Conservation (phyloP, 2,113 vertebrate genomes). For the Urocynchramus pylzowi region DNA sequence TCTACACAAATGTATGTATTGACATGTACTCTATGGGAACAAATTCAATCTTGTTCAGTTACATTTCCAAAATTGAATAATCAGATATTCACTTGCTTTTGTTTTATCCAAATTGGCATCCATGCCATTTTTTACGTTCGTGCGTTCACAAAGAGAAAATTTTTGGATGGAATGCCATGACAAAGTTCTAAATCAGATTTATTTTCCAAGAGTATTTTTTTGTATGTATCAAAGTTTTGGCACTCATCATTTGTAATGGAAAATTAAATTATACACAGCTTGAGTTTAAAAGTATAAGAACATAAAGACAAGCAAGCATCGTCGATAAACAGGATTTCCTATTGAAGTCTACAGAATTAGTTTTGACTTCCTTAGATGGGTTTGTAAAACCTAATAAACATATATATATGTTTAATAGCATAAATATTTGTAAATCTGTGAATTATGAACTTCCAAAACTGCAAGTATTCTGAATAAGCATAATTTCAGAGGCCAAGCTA, state of each 20-base stretch:
- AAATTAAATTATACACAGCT: conserved; percentile 24
- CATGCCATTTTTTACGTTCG: not conserved
- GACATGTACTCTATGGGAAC: not conserved
- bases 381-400: not conserved
- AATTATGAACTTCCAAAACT: not conserved
- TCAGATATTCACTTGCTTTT: not conserved
- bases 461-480: not conserved
- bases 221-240: not conserved
- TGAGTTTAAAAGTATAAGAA: not conserved
- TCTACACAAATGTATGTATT: not conserved
- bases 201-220: not conserved
- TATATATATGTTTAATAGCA: not conserved
- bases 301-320: not conserved
- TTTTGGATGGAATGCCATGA: not conserved
- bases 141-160: not conserved
- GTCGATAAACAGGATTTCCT: not conserved
- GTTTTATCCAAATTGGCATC: not conserved
- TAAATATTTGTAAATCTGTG: not conserved
- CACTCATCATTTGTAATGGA: not conserved
- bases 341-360: not conserved
- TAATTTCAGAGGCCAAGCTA: not conserved
- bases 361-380: not conserved
- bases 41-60: not conserved
- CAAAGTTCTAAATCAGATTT: not conserved
- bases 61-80: not conserved